Percentiles rank a stretch among this genome's conserved stretches.
phyloP scores from a whole-genome alignment of 2,888 invertebrate species.

The Synanthedon myopaeformis region DNA sequence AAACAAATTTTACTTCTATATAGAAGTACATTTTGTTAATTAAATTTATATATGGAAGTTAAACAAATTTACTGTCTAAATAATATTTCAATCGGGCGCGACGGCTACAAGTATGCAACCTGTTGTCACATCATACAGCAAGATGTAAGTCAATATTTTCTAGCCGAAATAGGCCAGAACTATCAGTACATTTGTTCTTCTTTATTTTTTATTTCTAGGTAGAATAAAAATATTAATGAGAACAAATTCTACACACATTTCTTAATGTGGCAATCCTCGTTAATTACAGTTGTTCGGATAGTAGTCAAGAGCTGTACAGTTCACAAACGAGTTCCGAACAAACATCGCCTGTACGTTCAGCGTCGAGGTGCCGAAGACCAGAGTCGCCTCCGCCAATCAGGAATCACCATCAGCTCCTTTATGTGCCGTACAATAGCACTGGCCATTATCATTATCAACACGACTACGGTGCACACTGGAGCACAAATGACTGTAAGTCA shows the following conservation, averaged over 20 bases:
- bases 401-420: constrained; percentile 76
- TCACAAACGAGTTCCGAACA: constrained; percentile 61
- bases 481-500: constrained; percentile 43
- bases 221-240: background rate
- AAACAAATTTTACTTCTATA: too few relatives aligned
- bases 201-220: background rate
- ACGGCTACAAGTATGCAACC: too few relatives aligned
- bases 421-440: constrained; percentile 74
- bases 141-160: too few relatives aligned
- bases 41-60: too few relatives aligned
- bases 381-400: constrained; percentile 79
- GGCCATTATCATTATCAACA: constrained; percentile 45
- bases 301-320: constrained; percentile 60
- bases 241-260: background rate
- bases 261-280: background rate
- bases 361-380: constrained; percentile 62
- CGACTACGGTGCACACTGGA: constrained; percentile 44
- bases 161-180: too few relatives aligned
- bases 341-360: constrained; percentile 52
- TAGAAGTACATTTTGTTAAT: too few relatives aligned
- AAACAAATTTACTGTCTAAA: too few relatives aligned
- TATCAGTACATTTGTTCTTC: too few relatives aligned
- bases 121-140: too few relatives aligned
- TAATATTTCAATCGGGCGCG: too few relatives aligned
- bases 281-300: constrained; percentile 48